These are phyloP conservation scores for Drosophila orosa DNA, from an alignment of 1,140 invertebrate genomes.

Conservation along the genomic window DNA sequence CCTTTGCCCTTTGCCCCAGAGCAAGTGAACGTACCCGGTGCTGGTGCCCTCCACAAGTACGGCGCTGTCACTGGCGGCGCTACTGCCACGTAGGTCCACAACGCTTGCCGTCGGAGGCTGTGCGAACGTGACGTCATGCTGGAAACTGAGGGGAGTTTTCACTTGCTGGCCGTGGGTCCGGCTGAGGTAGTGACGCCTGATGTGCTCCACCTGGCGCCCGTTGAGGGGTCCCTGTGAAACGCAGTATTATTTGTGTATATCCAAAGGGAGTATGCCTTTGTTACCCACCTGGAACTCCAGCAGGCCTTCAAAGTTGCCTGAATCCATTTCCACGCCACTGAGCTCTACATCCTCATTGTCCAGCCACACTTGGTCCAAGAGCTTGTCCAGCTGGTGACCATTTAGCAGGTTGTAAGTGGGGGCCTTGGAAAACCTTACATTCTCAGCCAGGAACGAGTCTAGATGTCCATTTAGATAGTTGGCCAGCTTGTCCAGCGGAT, in stretches of 20 bases:
- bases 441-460: constrained; percentile 59
- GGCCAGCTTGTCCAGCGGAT: constrained; percentile 29
- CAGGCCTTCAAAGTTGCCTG: constrained; percentile 61
- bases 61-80: constrained; percentile 37
- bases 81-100: constrained; percentile 59
- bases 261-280: accelerated
- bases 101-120: constrained; percentile 41
- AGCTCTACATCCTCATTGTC: constrained; percentile 69
- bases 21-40: constrained; percentile 56
- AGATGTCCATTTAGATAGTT: constrained; percentile 24
- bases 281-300: constrained; percentile 66
- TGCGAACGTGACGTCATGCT: constrained; percentile 72
- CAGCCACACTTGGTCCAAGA: constrained; percentile 70
- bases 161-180: constrained; percentile 60
- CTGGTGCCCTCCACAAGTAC: constrained; percentile 55
- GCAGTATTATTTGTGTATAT: background rate
- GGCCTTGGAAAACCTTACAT: constrained; percentile 40
- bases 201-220: constrained; percentile 55
- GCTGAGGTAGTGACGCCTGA: constrained; percentile 71
- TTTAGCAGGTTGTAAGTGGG: constrained; percentile 62
- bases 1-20: constrained; percentile 17
- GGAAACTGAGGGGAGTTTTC: constrained; percentile 50
- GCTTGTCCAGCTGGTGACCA: constrained; percentile 39
- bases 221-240: constrained; percentile 66
- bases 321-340: constrained; percentile 35